Conservation (phyloP, 2,113 vertebrate genomes). For the Hoplias malabaricus region DNA sequence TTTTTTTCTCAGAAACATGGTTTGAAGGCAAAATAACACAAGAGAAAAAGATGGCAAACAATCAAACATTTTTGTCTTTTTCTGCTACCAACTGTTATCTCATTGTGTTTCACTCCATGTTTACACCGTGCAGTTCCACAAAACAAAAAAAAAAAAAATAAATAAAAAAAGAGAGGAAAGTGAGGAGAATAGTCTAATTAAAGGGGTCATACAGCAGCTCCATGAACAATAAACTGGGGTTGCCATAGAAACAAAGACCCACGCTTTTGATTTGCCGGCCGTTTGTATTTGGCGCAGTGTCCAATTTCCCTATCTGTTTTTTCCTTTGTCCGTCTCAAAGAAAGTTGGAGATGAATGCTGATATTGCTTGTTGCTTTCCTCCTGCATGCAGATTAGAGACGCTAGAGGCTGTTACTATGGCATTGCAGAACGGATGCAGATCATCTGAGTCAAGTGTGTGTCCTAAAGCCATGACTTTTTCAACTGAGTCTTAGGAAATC, state of each 20-base stretch:
- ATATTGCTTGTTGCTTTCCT: background rate
- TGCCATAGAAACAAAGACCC: slow-evolving; percentile 67
- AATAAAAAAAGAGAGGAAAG: background rate
- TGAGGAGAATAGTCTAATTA: slow-evolving; percentile 6
- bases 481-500: background rate
- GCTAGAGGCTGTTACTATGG: background rate
- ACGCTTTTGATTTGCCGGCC: background rate
- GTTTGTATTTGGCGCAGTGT: slow-evolving; percentile 10
- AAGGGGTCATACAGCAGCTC: slow-evolving; percentile 15
- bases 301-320: background rate
- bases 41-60: background rate
- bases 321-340: background rate
- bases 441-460: background rate
- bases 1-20: background rate
- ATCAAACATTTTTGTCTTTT: background rate
- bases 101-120: slow-evolving; percentile 15
- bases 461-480: background rate
- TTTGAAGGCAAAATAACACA: too few species aligned
- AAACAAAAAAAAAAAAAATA: background rate
- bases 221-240: slow-evolving; percentile 57
- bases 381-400: background rate
- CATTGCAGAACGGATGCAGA: background rate
- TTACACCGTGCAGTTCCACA: background rate
- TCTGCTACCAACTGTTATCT: background rate
- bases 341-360: background rate